Evolutionary conservation across 2,113 vertebrate species (phyloP).

Genomic region (Nematolebias whitei): DNA sequence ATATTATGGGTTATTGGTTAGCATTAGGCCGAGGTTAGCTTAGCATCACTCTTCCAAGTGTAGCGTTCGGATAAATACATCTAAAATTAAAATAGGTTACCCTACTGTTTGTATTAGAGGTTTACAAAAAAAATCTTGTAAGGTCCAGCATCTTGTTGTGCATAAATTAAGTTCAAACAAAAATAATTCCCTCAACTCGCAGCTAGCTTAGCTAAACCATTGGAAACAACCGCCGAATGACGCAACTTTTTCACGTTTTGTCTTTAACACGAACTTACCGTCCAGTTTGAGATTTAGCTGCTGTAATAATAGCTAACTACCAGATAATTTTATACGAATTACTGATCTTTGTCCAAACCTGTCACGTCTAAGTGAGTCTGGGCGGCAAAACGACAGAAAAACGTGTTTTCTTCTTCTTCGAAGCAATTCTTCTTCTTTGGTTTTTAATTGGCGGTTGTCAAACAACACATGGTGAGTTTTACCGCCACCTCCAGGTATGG

Average conservation of each 20-base stretch:
- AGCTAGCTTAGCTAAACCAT: background rate
- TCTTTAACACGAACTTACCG: conserved; percentile 31
- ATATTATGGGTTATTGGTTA: too few species aligned
- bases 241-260: conserved; percentile 20
- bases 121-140: background rate
- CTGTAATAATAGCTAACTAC: background rate
- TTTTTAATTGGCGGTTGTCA: too few species aligned
- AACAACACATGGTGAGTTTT: too few species aligned
- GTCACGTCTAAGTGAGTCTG: background rate
- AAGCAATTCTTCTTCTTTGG: too few species aligned
- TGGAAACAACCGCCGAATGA: conserved; percentile 11
- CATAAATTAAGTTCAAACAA: background rate
- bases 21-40: background rate
- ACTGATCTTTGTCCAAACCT: background rate
- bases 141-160: background rate
- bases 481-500: too few species aligned
- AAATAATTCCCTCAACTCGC: background rate
- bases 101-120: background rate
- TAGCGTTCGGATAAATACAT: background rate
- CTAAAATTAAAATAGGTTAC: background rate
- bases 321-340: too few species aligned
- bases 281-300: background rate
- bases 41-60: background rate
- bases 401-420: too few species aligned
- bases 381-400: background rate